Conservation (phyloP, 2,113 vertebrate species). For the Colossoma macropomum region DNA sequence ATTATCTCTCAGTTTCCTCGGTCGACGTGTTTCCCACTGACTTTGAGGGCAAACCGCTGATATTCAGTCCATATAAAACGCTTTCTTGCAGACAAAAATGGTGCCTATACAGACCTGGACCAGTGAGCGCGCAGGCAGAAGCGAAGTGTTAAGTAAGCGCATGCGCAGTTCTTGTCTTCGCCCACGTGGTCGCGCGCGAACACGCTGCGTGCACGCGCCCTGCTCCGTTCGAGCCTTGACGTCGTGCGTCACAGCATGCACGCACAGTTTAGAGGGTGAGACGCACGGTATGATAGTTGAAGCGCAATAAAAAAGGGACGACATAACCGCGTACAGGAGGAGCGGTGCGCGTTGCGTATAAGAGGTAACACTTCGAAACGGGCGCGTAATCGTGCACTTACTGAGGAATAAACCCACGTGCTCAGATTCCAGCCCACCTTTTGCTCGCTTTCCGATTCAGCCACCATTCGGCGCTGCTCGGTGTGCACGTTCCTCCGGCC, state of each 20-base stretch:
- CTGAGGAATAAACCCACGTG: slow-evolving; percentile 14
- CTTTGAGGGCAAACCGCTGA: background rate
- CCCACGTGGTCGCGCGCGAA: slow-evolving; percentile 4
- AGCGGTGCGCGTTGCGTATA: slow-evolving; percentile 22
- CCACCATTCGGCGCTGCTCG: slow-evolving; percentile 61
- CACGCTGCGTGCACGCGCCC: slow-evolving; percentile 44
- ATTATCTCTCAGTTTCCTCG: too few relatives aligned
- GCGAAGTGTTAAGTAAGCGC: slow-evolving; percentile 57
- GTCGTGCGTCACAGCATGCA: slow-evolving; percentile 54
- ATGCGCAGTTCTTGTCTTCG: slow-evolving; percentile 28
- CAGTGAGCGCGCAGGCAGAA: background rate
- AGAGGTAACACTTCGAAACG: slow-evolving; percentile 49
- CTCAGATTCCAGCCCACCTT: slow-evolving; percentile 19
- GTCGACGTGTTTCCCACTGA: too few relatives aligned
- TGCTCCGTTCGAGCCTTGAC: slow-evolving; percentile 48
- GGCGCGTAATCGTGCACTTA: background rate
- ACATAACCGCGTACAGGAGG: slow-evolving; percentile 31
- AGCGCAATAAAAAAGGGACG: slow-evolving; percentile 39
- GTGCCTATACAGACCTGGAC: too few relatives aligned
- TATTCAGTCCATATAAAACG: too few relatives aligned
- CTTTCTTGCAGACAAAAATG: too few relatives aligned
- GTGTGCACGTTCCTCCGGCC: slow-evolving; percentile 57
- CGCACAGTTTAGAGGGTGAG: slow-evolving; percentile 62
- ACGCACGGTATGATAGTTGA: slow-evolving; percentile 59
- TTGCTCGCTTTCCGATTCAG: slow-evolving; percentile 49